These are phyloP conservation scores for Cirrhinus mrigala DNA, from an alignment of 2,797 vertebrate species.

Conservation along the genomic window DNA sequence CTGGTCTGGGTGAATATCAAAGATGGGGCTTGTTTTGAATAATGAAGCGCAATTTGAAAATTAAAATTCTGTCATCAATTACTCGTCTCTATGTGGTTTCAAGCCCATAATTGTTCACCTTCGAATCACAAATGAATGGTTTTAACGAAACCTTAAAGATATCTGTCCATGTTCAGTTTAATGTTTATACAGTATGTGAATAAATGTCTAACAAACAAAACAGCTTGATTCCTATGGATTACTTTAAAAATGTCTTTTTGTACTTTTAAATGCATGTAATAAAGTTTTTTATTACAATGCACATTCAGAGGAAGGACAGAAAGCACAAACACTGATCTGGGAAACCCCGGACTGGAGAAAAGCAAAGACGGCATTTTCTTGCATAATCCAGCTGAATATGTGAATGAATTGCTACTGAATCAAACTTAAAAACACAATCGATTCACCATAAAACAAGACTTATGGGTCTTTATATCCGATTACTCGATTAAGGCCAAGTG, in stretches of 20 bases:
- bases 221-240: neutral
- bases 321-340: neutral
- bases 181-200: neutral
- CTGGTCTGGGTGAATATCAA: neutral
- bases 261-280: neutral
- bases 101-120: neutral
- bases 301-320: neutral
- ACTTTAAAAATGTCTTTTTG: neutral
- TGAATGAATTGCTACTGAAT: constrained; percentile 49
- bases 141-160: neutral
- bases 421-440: constrained; percentile 14
- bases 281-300: neutral
- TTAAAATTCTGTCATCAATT: neutral
- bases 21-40: neutral
- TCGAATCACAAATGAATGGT: neutral
- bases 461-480: constrained; percentile 50
- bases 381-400: constrained; percentile 8
- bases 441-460: constrained; percentile 49
- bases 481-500: constrained; percentile 34
- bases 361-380: constrained; percentile 66
- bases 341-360: constrained; percentile 63
- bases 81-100: neutral
- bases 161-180: neutral
- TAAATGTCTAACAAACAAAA: neutral
- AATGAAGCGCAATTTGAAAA: neutral